Conservation (phyloP, 2,797 vertebrate species). For the Epinephelus malabaricus region DNA sequence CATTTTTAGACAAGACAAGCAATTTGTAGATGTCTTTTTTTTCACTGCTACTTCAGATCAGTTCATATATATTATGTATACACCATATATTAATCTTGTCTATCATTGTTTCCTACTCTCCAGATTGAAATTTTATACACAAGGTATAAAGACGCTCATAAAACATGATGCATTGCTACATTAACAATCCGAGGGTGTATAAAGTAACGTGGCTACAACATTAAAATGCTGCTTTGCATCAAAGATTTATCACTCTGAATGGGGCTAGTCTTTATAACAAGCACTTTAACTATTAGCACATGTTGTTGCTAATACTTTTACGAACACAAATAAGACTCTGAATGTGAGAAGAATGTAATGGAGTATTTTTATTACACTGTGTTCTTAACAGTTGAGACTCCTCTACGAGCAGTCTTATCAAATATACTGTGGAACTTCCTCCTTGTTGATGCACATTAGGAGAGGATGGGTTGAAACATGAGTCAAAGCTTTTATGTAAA, state of each 20-base stretch:
- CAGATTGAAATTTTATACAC: constrained; percentile 33
- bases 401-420: background rate
- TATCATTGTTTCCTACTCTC: constrained; percentile 1
- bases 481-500: constrained; percentile 49
- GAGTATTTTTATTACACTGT: background rate
- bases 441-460: constrained; percentile 10
- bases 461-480: background rate
- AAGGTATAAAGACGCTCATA: constrained; percentile 34
- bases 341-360: background rate
- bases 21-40: background rate
- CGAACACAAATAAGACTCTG: background rate
- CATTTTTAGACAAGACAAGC: background rate
- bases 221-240: constrained; percentile 37
- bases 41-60: background rate
- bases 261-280: constrained; percentile 1
- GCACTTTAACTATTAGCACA: background rate
- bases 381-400: background rate
- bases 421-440: constrained; percentile 11
- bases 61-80: background rate
- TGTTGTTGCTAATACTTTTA: background rate
- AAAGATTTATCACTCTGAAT: constrained; percentile 25
- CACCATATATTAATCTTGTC: background rate
- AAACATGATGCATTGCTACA: constrained; percentile 45
- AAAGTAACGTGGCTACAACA: constrained; percentile 34
- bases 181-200: constrained; percentile 24